Percentiles rank a stretch among this genome's conserved stretches.
These are phyloP conservation scores for Oligia fasciuncula DNA, from an alignment of 2,888 invertebrate species.

Conservation along the genomic window DNA sequence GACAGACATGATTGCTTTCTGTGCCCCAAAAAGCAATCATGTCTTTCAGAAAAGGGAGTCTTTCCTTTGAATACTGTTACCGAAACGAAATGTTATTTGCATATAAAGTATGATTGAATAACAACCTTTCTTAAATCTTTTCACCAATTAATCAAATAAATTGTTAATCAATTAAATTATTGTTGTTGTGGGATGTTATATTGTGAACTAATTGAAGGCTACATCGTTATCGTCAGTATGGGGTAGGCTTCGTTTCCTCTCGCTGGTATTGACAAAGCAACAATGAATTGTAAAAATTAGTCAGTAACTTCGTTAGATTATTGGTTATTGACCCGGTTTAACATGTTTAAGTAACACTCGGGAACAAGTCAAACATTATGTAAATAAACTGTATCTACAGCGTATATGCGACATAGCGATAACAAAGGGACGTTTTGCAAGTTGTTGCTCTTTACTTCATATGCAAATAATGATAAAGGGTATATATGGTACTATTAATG, in stretches of 20 bases:
- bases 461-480: conserved; percentile 3
- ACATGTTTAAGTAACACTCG: conserved; percentile 22
- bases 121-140: background rate
- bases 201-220: conserved; percentile 36
- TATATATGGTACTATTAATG: background rate
- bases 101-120: background rate
- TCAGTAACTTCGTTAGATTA: background rate
- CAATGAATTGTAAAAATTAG: conserved; percentile 36
- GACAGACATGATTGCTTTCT: background rate
- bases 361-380: conserved; percentile 29
- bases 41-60: background rate
- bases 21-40: background rate
- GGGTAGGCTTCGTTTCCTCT: conserved; percentile 19
- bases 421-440: conserved; percentile 24
- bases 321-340: conserved; percentile 27
- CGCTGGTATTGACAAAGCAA: conserved; percentile 23
- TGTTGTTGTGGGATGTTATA: conserved; percentile 8
- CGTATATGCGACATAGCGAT: background rate
- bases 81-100: background rate
- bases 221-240: background rate
- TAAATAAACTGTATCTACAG: conserved; percentile 8
- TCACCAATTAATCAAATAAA: conserved; percentile 9
- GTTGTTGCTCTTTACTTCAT: conserved; percentile 4
- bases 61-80: background rate
- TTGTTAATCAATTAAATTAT: background rate